Conservation (phyloP, 2,113 vertebrate species). For the Heliornis fulica region DNA sequence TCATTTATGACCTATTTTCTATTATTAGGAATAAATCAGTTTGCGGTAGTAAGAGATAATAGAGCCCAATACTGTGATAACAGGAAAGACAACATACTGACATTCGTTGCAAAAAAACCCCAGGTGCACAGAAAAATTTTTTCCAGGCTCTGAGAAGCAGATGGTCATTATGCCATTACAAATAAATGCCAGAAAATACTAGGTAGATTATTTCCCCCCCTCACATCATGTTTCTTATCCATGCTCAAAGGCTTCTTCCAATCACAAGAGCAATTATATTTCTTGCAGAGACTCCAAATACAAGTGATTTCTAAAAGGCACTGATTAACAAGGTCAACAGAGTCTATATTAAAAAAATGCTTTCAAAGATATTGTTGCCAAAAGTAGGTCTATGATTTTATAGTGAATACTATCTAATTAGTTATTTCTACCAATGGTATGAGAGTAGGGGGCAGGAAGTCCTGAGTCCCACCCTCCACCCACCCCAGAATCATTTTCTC, state of each 20-base stretch:
- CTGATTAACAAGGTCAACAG: not conserved
- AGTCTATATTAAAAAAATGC: not conserved
- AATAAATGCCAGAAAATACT: not conserved
- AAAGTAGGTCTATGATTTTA: not conserved
- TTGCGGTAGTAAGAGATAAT: not conserved
- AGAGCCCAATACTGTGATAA: not conserved
- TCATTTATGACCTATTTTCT: conserved; percentile 45
- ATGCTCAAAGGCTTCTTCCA: not conserved
- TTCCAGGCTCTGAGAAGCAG: not conserved
- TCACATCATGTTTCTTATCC: not conserved
- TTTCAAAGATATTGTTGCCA: not conserved
- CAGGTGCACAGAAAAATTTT: not conserved
- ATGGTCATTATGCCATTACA: not conserved
- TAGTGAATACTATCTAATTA: not conserved
- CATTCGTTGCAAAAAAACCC: not conserved
- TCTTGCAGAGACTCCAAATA: not conserved
- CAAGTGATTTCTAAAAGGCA: not conserved
- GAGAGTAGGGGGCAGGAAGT: not conserved
- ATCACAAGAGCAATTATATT: not conserved
- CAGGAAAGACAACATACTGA: not conserved
- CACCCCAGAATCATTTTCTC: not conserved
- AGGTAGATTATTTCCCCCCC: not conserved
- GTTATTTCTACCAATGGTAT: not conserved
- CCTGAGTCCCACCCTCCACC: not conserved
- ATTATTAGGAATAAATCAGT: conserved; percentile 35